Conservation (phyloP, 2,888 invertebrate genomes). For the Teleogryllus oceanicus region DNA sequence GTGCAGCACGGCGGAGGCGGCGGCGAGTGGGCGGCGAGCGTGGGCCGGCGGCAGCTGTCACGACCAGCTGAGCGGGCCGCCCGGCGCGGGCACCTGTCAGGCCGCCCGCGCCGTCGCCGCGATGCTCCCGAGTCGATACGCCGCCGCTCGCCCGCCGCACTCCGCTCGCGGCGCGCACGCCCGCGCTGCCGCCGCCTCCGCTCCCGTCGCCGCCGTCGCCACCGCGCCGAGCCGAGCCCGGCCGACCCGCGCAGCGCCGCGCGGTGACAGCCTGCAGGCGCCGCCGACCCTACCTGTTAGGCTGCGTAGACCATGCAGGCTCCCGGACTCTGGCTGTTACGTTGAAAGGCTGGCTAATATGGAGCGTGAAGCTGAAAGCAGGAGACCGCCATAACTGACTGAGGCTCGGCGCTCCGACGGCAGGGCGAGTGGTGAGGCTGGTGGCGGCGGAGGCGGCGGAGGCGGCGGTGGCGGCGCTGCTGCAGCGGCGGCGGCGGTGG, state of each 20-base stretch:
- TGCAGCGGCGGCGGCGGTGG: not conserved
- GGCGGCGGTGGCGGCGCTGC: constrained; percentile 22
- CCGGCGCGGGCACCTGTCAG: not conserved
- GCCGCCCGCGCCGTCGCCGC: not conserved
- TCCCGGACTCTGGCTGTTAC: constrained; percentile 29
- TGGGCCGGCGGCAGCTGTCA: not conserved
- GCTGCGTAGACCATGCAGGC: constrained; percentile 35
- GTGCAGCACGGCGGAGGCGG: not conserved
- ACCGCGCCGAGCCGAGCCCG: too few species aligned
- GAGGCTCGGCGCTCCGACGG: constrained; percentile 11
- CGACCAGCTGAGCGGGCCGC: not conserved
- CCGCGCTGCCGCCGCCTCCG: not conserved
- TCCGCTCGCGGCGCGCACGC: not conserved
- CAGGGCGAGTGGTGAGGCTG: not conserved
- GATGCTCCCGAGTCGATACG: not conserved
- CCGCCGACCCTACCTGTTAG: constrained; percentile 32
- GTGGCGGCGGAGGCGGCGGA: constrained; percentile 25
- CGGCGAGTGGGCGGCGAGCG: not conserved
- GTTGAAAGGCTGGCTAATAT: constrained; percentile 35
- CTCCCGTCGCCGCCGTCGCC: not conserved
- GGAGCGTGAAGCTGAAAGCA: constrained; percentile 38
- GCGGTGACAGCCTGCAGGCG: not conserved
- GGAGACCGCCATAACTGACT: constrained; percentile 39
- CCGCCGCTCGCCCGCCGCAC: not conserved
- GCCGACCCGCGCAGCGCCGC: not conserved